Percentiles rank a stretch among this genome's conserved stretches.
Conservation (phyloP, 2,888 invertebrate species). For the Germaria angustata region DNA sequence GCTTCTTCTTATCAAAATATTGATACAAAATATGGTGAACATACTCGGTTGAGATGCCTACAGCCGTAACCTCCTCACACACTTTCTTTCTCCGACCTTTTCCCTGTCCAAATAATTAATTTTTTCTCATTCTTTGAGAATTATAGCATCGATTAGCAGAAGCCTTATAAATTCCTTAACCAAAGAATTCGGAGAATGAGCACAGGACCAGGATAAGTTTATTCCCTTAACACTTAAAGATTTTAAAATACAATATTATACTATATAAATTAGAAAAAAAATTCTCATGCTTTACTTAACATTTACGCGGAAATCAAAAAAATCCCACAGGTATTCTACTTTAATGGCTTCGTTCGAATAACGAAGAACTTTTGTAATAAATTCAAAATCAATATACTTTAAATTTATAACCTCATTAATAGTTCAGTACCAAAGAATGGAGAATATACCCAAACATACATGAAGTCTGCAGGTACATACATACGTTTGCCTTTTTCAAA, state of each 20-base stretch:
- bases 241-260: background rate
- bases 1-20: too few relatives aligned
- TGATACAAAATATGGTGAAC: too few relatives aligned
- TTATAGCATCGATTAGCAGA: too few relatives aligned
- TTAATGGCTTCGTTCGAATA: constrained; percentile 51
- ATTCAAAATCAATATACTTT: constrained; percentile 66
- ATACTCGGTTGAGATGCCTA: too few relatives aligned
- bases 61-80: too few relatives aligned
- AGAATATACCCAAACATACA: background rate
- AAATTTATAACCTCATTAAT: constrained; percentile 67
- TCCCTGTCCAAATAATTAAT: too few relatives aligned
- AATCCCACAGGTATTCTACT: constrained; percentile 58
- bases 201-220: too few relatives aligned
- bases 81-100: too few relatives aligned
- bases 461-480: background rate
- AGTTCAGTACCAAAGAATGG: constrained; percentile 50
- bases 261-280: background rate
- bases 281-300: background rate
- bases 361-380: constrained; percentile 62
- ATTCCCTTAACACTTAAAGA: background rate
- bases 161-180: too few relatives aligned
- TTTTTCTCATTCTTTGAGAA: too few relatives aligned
- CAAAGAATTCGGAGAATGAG: too few relatives aligned
- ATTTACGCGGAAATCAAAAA: background rate
- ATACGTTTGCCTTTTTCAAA: background rate